A percentile compares a stretch with the other conserved stretches of the same genome.
These are phyloP conservation scores for Strongylocentrotus purpuratus DNA, from an alignment of 35 echinoderm and acorn worm genomes.

Conservation along the genomic window DNA sequence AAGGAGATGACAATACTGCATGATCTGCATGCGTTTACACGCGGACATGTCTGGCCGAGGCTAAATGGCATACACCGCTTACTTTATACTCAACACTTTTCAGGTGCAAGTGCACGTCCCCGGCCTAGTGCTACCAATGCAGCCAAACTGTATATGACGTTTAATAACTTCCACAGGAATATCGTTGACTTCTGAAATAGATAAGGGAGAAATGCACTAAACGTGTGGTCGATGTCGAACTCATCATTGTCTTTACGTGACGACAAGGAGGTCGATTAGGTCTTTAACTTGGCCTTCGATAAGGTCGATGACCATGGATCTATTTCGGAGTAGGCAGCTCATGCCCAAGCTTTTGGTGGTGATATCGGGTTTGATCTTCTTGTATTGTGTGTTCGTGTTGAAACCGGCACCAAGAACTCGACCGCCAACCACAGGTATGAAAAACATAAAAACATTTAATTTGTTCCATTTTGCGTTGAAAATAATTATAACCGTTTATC, in stretches of 20 bases:
- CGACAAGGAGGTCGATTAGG: background rate
- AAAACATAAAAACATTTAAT: no score
- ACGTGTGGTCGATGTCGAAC: background rate
- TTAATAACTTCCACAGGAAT: background rate
- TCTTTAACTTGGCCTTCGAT: background rate
- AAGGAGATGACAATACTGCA: no score
- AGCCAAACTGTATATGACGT: background rate
- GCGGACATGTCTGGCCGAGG: no score
- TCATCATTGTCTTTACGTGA: background rate
- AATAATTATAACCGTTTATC: no score
- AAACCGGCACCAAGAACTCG: background rate
- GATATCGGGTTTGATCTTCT: background rate
- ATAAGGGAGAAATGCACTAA: background rate
- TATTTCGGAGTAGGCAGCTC: background rate
- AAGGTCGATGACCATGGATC: background rate
- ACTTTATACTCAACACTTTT: no score
- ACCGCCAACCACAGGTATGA: background rate
- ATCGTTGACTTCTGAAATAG: background rate
- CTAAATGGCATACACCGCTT: no score
- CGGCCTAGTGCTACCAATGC: background rate
- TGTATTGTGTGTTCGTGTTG: background rate
- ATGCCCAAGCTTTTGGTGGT: background rate
- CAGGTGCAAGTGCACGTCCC: no score
- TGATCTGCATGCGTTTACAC: no score
- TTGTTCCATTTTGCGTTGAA: no score